phyloP scores from a whole-genome alignment of 2,888 invertebrate genomes.

The Acrobasis suavella region DNA sequence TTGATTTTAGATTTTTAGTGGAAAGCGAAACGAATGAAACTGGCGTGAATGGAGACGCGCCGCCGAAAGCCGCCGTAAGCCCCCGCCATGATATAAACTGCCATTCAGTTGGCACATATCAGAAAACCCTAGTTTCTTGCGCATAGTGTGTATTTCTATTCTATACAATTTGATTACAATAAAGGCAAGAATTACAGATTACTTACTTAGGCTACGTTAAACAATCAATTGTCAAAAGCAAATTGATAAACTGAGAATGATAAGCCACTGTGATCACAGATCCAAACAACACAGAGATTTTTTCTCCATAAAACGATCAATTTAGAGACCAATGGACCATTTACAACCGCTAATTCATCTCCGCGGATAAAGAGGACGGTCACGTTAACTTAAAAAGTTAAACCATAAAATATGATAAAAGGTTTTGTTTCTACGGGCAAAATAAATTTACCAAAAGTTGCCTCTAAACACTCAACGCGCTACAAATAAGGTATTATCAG shows the following conservation, averaged over 20 bases:
- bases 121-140: slow-evolving; percentile 57
- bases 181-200: too few species aligned
- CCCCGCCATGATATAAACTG: slow-evolving; percentile 75
- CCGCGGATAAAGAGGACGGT: slow-evolving; percentile 63
- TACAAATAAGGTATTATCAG: slow-evolving; percentile 49
- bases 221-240: too few species aligned
- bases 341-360: slow-evolving; percentile 55
- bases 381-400: slow-evolving; percentile 64
- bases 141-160: slow-evolving; percentile 28
- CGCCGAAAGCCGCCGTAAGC: slow-evolving; percentile 77
- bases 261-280: too few species aligned
- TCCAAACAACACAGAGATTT: too few species aligned
- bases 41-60: slow-evolving; percentile 77
- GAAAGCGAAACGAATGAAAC: slow-evolving; percentile 80
- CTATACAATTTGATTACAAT: background rate
- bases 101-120: slow-evolving; percentile 70
- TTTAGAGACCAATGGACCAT: slow-evolving; percentile 45
- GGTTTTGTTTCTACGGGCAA: slow-evolving; percentile 68
- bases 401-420: slow-evolving; percentile 75
- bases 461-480: slow-evolving; percentile 58
- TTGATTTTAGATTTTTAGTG: slow-evolving; percentile 83
- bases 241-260: too few species aligned
- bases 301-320: slow-evolving; percentile 25
- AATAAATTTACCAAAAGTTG: slow-evolving; percentile 64
- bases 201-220: too few species aligned